These are phyloP conservation scores for Lingula anatina DNA, from an alignment of 2,888 invertebrate genomes.

Conservation along the genomic window DNA sequence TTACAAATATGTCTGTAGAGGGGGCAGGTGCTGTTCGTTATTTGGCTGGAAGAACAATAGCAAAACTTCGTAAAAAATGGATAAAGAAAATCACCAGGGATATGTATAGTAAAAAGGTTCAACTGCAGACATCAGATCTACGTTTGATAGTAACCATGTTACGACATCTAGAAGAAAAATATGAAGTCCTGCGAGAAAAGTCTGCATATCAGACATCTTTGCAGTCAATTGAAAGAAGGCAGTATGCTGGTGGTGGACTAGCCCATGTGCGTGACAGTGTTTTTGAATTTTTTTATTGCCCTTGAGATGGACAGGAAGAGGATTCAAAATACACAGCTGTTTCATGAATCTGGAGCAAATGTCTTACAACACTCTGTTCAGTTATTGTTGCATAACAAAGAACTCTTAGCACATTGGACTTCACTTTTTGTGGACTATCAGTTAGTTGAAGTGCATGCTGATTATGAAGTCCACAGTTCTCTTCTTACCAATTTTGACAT, in stretches of 20 bases:
- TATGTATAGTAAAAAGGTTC: slow-evolving; percentile 4
- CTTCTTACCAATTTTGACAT: no score
- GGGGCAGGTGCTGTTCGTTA: slow-evolving; percentile 8
- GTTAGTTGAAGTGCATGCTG: no score
- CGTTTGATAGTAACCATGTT: slow-evolving; percentile 4
- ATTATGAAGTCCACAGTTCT: no score
- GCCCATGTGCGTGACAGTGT: slow-evolving; percentile 6
- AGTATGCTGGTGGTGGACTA: slow-evolving; percentile 3
- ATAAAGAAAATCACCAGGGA: slow-evolving; percentile 3
- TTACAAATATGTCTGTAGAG: no score
- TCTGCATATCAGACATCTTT: slow-evolving; percentile 1
- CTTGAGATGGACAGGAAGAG: no score
- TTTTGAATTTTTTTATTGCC: slow-evolving; percentile 5
- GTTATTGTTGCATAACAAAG: no score
- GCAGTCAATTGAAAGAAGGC: slow-evolving; percentile 5
- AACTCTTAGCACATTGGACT: no score
- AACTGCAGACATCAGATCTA: background rate
- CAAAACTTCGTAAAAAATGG: slow-evolving; percentile 7
- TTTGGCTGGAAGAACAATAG: slow-evolving; percentile 7
- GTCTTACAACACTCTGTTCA: no score
- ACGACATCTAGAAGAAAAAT: background rate
- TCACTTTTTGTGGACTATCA: no score
- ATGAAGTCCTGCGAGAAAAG: background rate
- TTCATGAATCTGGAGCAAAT: no score
- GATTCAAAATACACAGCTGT: no score